Base-by-base conservation (phyloP, 2,888 invertebrate genomes). In the Eupithecia pulchellata region DNA sequence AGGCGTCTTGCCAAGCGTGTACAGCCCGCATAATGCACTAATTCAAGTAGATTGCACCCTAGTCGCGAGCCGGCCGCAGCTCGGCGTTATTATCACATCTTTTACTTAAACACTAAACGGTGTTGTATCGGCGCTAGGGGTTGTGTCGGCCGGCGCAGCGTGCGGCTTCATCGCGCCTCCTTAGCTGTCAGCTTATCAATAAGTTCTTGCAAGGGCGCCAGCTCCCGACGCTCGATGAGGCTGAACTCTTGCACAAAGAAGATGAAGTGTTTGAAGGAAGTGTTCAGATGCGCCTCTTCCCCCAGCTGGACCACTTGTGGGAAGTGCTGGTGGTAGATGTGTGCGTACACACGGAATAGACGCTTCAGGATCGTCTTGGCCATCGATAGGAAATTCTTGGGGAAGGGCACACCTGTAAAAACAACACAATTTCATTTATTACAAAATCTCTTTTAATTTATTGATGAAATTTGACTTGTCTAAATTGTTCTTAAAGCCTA, bases 261-360 rank as follows among this genome's bases (percentile, higher is more conserved):
- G 88, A 99, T 99, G 91, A 99, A 99, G 95, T 99, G 99, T 90
- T 99, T 99, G 95, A 99, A 99, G 81, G 99, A 99, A 74, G 99
- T 99, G 94, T 99, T 99, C 82, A 99, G 96, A 91, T 99, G 99
- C 68, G 99, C 99, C 91, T 99, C 99, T 92, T 99, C 99, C 67
- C 99, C 98, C 71, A 99, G 96, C 91, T 99, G 98, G 69, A 99
- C 99, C 76, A 99, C 99, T 95, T 99, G 98, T 69, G 98, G 97
- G 93, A 99, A 99, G 95, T 99, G 99, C 89, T 99, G 99, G 94
- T 99, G 99, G 94, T 99, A 99, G 87, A 99, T 99, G 94, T 99
- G 99, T 66, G 99, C 99, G 93, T 99, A 99, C 73, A 99, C 99
- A 86, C 99, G 96, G 94, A 99, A 99, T 88, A 99, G 95, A 76